These are phyloP conservation scores for Danio kyathit DNA, from an alignment of 2,797 vertebrate genomes.

Conservation along the genomic window DNA sequence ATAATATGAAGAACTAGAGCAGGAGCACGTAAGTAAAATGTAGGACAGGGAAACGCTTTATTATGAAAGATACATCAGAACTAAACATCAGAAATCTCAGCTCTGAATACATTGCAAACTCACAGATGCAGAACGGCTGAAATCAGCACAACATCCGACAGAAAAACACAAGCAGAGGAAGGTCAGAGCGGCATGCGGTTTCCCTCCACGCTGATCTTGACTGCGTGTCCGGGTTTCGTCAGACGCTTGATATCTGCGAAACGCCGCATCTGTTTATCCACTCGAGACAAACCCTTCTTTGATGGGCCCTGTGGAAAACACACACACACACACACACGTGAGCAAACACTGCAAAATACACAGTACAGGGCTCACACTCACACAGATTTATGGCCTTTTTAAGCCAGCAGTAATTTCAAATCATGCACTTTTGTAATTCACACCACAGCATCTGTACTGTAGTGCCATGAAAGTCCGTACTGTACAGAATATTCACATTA, in stretches of 20 bases:
- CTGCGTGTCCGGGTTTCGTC: conserved; percentile 92
- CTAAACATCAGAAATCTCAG: not conserved
- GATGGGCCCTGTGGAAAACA: conserved; percentile 78
- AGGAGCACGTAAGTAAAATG: not conserved
- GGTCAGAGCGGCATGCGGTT: conserved; percentile 97
- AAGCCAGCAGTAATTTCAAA: too few relatives aligned
- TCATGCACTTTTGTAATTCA: too few relatives aligned
- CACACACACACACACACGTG: too few relatives aligned
- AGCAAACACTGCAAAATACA: not conserved
- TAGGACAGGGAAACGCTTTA: conserved; percentile 58
- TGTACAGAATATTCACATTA: too few relatives aligned
- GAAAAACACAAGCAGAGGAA: not conserved
- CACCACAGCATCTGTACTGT: too few relatives aligned
- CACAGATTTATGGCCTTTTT: too few relatives aligned
- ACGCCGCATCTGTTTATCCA: conserved; percentile 97
- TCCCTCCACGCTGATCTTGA: conserved; percentile 97
- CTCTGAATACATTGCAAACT: conserved; percentile 18
- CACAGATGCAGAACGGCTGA: not conserved
- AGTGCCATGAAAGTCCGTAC: too few relatives aligned
- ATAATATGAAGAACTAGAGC: not conserved
- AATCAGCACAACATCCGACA: conserved; percentile 10
- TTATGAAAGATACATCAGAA: conserved; percentile 62
- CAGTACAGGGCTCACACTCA: too few relatives aligned
- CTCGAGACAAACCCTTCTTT: conserved; percentile 93
- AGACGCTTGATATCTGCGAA: conserved; percentile 94